These are phyloP conservation scores for Drosophila nebulosa DNA, from an alignment of 1,140 invertebrate genomes.

Conservation along the genomic window DNA sequence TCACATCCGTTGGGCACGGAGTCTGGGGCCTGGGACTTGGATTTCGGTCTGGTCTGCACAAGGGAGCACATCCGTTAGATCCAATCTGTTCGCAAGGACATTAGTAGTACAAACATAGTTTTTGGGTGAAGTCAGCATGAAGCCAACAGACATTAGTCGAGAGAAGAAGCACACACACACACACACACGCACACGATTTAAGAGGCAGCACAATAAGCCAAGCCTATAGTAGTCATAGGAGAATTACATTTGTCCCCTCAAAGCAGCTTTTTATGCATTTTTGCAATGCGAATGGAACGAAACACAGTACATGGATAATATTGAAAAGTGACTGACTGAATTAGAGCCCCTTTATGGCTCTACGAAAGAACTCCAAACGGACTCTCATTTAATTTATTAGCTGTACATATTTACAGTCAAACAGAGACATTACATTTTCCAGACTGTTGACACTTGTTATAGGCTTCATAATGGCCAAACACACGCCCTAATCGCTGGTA, in stretches of 20 bases:
- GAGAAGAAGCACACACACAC: background rate
- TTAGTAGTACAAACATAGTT: background rate
- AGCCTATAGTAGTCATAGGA: background rate
- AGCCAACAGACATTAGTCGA: background rate
- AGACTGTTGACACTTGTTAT: conserved; percentile 1
- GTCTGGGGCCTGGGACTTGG: too few relatives aligned
- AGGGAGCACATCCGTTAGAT: conserved; percentile 7
- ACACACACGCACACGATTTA: background rate
- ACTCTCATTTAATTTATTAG: background rate
- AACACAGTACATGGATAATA: background rate
- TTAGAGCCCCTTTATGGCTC: too few relatives aligned
- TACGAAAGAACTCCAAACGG: background rate
- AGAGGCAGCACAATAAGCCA: background rate
- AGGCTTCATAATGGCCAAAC: background rate
- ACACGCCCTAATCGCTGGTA: background rate
- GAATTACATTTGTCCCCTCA: background rate
- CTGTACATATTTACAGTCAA: background rate
- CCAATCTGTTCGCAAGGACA: background rate
- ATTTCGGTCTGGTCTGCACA: background rate
- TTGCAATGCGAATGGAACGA: background rate
- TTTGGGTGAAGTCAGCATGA: conserved; percentile 5
- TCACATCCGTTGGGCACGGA: conserved; percentile 4
- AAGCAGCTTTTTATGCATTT: background rate
- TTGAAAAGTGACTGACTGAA: background rate
- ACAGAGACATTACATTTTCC: background rate